These are phyloP conservation scores for Drymonia ruficornis DNA, from an alignment of 2,888 invertebrate species.

Conservation along the genomic window DNA sequence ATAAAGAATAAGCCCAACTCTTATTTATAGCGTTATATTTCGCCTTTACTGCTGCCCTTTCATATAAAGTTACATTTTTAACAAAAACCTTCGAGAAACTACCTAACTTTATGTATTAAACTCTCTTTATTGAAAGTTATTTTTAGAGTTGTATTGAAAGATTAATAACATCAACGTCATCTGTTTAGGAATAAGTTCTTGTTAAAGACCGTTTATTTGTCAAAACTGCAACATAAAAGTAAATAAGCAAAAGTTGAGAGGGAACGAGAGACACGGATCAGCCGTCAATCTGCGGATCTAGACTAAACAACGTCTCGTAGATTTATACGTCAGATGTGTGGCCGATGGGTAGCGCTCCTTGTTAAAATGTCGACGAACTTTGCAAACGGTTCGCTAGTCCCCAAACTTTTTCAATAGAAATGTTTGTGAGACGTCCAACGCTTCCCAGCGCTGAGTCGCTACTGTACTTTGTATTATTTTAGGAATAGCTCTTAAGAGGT, in stretches of 20 bases:
- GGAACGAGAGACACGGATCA: conserved; percentile 21
- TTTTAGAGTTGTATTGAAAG: background rate
- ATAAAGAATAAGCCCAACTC: conserved; percentile 51
- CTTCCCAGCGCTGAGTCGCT: conserved; percentile 28
- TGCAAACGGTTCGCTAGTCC: conserved; percentile 36
- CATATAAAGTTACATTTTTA: conserved; percentile 42
- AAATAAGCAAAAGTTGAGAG: conserved; percentile 7
- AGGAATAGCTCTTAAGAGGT: conserved; percentile 32
- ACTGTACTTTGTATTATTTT: conserved; percentile 37
- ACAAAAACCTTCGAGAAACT: conserved; percentile 15
- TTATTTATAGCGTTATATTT: conserved; percentile 64
- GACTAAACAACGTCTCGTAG: conserved; percentile 54
- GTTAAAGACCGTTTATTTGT: conserved; percentile 1
- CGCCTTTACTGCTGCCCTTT: conserved; percentile 49
- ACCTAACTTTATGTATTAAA: background rate
- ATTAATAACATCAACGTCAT: background rate
- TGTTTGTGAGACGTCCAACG: conserved; percentile 54
- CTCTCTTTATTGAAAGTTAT: background rate
- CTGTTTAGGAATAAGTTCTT: conserved; percentile 5
- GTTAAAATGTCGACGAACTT: conserved; percentile 70
- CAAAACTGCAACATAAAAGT: conserved; percentile 4
- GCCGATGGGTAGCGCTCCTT: conserved; percentile 46
- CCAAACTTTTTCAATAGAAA: conserved; percentile 65
- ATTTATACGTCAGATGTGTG: conserved; percentile 58
- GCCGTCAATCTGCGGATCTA: conserved; percentile 53